Percentiles rank a stretch among this genome's conserved stretches.
These are phyloP conservation scores for Hippopotamus amphibius DNA, from an alignment of 2,113 vertebrate genomes.

Conservation along the genomic window DNA sequence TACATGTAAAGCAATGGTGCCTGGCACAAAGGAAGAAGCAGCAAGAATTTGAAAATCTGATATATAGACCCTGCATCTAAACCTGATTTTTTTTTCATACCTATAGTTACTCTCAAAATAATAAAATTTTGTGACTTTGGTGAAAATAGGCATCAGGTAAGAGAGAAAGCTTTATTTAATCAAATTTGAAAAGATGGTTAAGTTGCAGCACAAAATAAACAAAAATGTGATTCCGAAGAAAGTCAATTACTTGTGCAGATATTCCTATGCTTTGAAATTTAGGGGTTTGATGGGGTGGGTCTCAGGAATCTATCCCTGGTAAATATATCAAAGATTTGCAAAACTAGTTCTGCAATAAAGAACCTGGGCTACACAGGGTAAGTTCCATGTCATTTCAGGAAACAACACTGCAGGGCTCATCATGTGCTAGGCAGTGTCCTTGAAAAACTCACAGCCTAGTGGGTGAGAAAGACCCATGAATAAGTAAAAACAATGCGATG, in stretches of 20 bases:
- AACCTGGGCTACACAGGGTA: not conserved
- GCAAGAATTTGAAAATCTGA: not conserved
- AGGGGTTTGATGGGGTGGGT: no score
- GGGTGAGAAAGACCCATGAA: not conserved
- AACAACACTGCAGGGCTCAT: not conserved
- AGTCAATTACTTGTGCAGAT: not conserved
- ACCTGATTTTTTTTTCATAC: not conserved
- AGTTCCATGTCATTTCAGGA: not conserved
- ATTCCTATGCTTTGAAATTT: not conserved
- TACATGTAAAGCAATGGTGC: not conserved
- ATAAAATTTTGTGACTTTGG: slow-evolving; percentile 42
- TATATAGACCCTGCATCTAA: not conserved
- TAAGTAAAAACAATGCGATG: not conserved
- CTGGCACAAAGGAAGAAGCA: not conserved
- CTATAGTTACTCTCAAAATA: not conserved
- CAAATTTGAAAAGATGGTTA: slow-evolving; percentile 22
- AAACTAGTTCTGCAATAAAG: not conserved
- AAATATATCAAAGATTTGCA: not conserved
- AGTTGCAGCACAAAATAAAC: not conserved
- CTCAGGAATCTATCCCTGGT: not conserved
- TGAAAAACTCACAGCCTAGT: not conserved
- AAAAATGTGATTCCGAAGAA: slow-evolving; percentile 9
- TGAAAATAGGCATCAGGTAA: not conserved
- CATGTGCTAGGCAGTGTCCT: not conserved
- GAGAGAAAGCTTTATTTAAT: slow-evolving; percentile 40